A percentile compares a stretch with the other conserved stretches of the same genome.
These are phyloP conservation scores for Pteropus alecto DNA, from an alignment of 2,113 vertebrate genomes.

Conservation along the genomic window DNA sequence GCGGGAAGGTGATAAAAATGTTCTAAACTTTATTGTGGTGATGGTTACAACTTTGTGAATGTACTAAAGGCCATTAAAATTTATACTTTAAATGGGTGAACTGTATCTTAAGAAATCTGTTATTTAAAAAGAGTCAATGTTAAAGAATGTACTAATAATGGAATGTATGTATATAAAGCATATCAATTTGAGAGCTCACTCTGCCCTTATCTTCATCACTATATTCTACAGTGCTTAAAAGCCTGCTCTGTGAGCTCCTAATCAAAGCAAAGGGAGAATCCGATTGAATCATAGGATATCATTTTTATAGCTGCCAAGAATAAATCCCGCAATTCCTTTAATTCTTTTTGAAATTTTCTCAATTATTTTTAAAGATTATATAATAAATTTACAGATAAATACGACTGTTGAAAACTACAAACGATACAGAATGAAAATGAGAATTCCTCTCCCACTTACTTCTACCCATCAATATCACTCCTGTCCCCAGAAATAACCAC, in stretches of 20 bases:
- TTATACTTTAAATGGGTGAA: neutral
- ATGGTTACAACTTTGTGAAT: neutral
- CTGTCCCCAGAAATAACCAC: neutral
- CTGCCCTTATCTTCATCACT: neutral
- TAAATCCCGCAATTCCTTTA: slow-evolving; percentile 8
- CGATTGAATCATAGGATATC: neutral
- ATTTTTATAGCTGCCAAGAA: slow-evolving; percentile 35
- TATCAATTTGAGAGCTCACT: neutral
- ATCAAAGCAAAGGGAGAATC: neutral
- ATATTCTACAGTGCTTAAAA: slow-evolving; percentile 16
- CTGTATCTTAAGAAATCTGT: neutral
- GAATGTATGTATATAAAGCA: neutral
- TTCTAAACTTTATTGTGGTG: neutral
- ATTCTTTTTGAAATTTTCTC: slow-evolving; percentile 5
- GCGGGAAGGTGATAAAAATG: neutral
- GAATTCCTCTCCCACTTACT: neutral
- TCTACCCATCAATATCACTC: neutral
- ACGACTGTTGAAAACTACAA: slow-evolving; percentile 27
- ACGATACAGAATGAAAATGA: neutral
- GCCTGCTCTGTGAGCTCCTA: neutral
- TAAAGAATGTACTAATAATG: neutral
- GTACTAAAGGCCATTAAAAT: neutral
- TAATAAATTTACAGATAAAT: slow-evolving; percentile 12
- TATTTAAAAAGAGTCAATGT: neutral
- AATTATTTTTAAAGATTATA: slow-evolving; percentile 17